Base-by-base conservation (phyloP, 2,888 invertebrate genomes). In the Drosophila pegasa region DNA sequence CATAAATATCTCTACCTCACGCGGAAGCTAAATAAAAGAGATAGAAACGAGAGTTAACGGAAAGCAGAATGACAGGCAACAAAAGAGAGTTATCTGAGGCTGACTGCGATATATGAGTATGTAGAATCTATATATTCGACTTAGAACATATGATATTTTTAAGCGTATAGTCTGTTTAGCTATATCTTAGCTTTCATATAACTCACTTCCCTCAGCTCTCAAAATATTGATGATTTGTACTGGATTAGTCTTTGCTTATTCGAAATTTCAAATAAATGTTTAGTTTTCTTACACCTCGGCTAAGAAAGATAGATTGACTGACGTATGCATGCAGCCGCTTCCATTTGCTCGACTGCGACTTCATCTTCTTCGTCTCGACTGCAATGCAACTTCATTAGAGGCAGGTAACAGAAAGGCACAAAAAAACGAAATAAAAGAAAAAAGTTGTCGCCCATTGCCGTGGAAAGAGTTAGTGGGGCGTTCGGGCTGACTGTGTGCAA, bases 321-420 rank as follows among this genome's bases (percentile, higher is more conserved):
- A 18, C 41, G 37, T 41, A 55, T 67, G 48, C 52, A 18, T 43
- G 55, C 40, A 33, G 33, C 27, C 61, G 66, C 72, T 71, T 48
- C 56, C 66, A 59, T 71, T 77, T 77, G 61, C 57, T 41, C 38
- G 35, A 54, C 51, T 54, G 27, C 31, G 18, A 8, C 58, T 40
- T 4, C 67, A 35, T 50, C 54, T 41, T 3, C 43, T 29, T 16
- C 71, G 27, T 20, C 50, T 22, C 51, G 45, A 35, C 55, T n/a
- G 60, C 58, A 70, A 66, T 56, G 78, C 80, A 86, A 79, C 88
- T 86, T 86, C 87, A 83, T 83, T 82, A 82, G 88, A 78, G 75
- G 31, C 31, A 50, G 41, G 18, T 68, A 73, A 65, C 37, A 41
- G 45, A 40, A 35, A 35, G 55, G 10, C 47, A 16, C 20, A 51